Conservation (phyloP, 2,113 vertebrate genomes). For the Tachycineta bicolor region DNA sequence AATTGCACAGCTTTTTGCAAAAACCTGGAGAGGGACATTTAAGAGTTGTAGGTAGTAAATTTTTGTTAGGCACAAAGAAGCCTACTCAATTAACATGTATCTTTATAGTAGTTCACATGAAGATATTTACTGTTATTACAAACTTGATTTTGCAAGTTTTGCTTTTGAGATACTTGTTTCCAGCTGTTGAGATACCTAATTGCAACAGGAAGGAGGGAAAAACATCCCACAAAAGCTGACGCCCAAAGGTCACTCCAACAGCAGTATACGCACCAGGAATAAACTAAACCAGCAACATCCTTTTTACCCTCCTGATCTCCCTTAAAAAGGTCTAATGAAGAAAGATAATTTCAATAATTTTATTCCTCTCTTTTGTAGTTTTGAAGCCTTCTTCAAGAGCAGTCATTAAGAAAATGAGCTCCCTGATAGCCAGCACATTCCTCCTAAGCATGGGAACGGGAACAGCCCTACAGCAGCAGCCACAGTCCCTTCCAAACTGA, state of each 20-base stretch:
- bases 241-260: neutral
- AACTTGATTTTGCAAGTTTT: neutral
- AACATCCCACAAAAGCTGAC: neutral
- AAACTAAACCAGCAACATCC: neutral
- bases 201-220: neutral
- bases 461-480: neutral
- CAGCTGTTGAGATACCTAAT: neutral
- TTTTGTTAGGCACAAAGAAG: neutral
- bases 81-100: neutral
- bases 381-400: neutral
- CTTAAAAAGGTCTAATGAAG: neutral
- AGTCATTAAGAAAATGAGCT: neutral
- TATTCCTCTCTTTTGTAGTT: neutral
- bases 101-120: neutral
- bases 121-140: neutral
- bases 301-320: neutral
- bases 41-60: neutral
- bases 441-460: neutral
- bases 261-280: neutral
- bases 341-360: neutral
- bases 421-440: neutral
- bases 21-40: neutral
- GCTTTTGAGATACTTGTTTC: neutral
- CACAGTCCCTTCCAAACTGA: no score
- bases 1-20: neutral